These are phyloP conservation scores for Neosalanx taihuensis DNA, from an alignment of 2,797 vertebrate species.

Conservation along the genomic window DNA sequence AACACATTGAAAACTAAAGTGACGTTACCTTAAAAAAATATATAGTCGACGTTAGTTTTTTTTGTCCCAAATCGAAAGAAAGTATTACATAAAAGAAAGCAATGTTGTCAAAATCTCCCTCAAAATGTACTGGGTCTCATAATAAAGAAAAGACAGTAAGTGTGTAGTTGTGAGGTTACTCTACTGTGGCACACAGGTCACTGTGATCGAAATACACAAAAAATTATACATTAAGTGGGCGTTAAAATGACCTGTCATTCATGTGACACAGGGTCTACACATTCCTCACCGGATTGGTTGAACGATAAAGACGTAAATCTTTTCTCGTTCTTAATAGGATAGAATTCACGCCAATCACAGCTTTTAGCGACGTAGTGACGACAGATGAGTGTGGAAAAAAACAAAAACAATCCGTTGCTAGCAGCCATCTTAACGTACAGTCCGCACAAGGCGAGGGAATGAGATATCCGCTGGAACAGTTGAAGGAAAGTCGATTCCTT, in stretches of 20 bases:
- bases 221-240: slow-evolving; percentile 15
- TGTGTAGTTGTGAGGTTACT: not conserved
- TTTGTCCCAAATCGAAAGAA: too few relatives aligned
- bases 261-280: not conserved
- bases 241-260: slow-evolving; percentile 4
- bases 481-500: slow-evolving; percentile 9
- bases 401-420: slow-evolving; percentile 77
- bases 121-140: too few relatives aligned
- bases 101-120: too few relatives aligned
- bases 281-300: slow-evolving; percentile 31
- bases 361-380: slow-evolving; percentile 22
- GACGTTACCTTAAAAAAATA: too few relatives aligned
- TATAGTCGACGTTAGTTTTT: too few relatives aligned
- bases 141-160: too few relatives aligned
- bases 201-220: not conserved
- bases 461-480: slow-evolving; percentile 6
- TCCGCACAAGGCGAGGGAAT: slow-evolving; percentile 61
- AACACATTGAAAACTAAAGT: too few relatives aligned
- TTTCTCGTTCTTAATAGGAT: slow-evolving; percentile 39
- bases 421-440: slow-evolving; percentile 80
- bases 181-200: not conserved
- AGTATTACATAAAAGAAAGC: too few relatives aligned
- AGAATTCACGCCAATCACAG: slow-evolving; percentile 30
- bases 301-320: not conserved
- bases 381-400: slow-evolving; percentile 63